These are phyloP conservation scores for Tricholaema leucomelas DNA, from an alignment of 2,113 vertebrate genomes.

Conservation along the genomic window DNA sequence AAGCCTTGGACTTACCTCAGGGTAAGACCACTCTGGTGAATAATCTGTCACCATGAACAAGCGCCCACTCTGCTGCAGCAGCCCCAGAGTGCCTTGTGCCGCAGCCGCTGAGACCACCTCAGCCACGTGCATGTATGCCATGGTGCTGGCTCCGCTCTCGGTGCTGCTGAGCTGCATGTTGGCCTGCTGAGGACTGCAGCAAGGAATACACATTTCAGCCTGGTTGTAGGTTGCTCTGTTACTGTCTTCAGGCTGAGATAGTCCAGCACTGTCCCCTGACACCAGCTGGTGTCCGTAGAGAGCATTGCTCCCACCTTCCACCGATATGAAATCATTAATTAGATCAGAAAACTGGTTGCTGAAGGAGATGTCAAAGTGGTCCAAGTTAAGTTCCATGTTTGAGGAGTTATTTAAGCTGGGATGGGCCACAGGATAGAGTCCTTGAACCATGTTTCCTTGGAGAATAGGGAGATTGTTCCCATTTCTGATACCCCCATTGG, in stretches of 20 bases:
- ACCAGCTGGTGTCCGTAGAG: constrained; percentile 95
- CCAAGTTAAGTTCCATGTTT: constrained; percentile 98
- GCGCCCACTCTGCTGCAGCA: constrained; percentile 94
- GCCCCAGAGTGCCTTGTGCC: constrained; percentile 89
- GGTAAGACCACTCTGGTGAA: constrained; percentile 98
- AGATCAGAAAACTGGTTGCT: constrained; percentile 99
- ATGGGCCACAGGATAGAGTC: constrained; percentile 91
- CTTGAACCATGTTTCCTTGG: constrained; percentile 91
- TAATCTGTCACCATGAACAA: constrained; percentile 99
- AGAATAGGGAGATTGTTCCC: constrained; percentile 86
- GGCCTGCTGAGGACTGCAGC: constrained; percentile 94
- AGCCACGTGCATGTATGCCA: constrained; percentile 97
- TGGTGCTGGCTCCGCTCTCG: constrained; percentile 82
- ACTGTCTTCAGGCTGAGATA: constrained; percentile 83
- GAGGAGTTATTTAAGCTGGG: constrained; percentile 79
- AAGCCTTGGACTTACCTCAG: constrained; percentile 85
- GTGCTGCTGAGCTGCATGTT: constrained; percentile 77
- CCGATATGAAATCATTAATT: constrained; percentile 98
- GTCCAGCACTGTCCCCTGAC: constrained; percentile 79
- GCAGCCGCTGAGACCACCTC: constrained; percentile 94
- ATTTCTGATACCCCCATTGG: constrained; percentile 81
- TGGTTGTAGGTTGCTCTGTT: constrained; percentile 85
- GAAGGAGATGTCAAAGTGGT: constrained; percentile 99
- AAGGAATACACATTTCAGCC: constrained; percentile 93
- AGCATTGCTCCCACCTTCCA: constrained; percentile 87